Evolutionary conservation across 2,113 vertebrate species (phyloP), one percentile per base, ranked within the genome.

Genomic region (Pterophyllum scalare): DNA sequence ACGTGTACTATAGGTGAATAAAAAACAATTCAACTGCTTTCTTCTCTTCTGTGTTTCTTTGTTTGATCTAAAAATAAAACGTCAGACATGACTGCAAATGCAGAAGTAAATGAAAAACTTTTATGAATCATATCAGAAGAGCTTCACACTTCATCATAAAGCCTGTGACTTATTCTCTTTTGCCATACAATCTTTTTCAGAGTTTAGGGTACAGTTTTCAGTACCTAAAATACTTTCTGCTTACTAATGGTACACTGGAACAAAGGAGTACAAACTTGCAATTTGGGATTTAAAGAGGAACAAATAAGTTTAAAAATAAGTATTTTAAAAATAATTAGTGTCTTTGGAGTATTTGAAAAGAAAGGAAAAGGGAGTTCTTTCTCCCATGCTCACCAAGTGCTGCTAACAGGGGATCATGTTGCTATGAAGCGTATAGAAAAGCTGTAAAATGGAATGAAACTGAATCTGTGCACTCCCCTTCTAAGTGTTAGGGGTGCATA

Each of bases 1-100:
- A 7, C 28, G 19, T 12, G 2, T 11, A n/a, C n/a, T n/a, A n/a
- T n/a, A 2, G 19, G 35, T 77, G 78, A 93, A 92, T 83, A 85
- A 84, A 83, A 84, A 75, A 54, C 17, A 26, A 76, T 2, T 1
- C 0, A 12, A 79, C 12, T 2, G 0, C 65, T 0, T 77, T 35
- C 10, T 58, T 38, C 78, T 82, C 24, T 7, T 19, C 43, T 35
- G 1, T 2, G 2, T 58, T 74, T 77, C 33, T 59, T 70, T 31
- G 35, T 46, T 72, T 7, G 31, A 13, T 52, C 10, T 0, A 49
- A 14, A 52, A 72, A n/a, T 52, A 31, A 72, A 31, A 13, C 4
- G 6, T 72, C 19, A 4, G 24, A 20, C 0, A 0, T 43, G 56
- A 59, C 2, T n/a, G 11, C 54, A 38, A 60, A 60, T 5, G n/a